phyloP scores from a whole-genome alignment of 2,888 invertebrate species.

The Embidobia sp. region DNA sequence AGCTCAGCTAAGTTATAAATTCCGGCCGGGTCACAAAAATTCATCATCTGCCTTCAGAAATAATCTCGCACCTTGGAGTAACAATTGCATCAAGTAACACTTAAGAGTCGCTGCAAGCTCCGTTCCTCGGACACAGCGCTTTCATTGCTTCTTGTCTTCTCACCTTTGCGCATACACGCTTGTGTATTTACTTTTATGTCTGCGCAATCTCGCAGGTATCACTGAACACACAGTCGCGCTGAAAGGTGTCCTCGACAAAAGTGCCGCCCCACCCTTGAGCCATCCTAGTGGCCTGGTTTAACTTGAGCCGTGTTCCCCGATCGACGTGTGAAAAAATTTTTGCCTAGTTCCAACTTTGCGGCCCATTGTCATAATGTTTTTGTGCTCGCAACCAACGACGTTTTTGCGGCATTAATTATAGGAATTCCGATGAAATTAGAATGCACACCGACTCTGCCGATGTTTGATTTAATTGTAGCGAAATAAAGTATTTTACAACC shows the following conservation, averaged over 20 bases:
- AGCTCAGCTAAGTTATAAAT: neutral
- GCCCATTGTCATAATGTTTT: constrained; percentile 1
- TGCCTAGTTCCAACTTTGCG: neutral
- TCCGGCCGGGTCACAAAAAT: neutral
- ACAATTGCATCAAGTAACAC: constrained; percentile 29
- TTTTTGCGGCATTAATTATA: no score
- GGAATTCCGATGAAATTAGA: neutral
- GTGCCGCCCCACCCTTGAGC: constrained; percentile 58
- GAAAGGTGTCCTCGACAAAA: constrained; percentile 66
- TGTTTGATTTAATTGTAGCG: constrained; percentile 13
- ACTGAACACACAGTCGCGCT: constrained; percentile 32
- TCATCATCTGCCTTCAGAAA: constrained; percentile 10
- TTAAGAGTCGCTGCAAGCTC: constrained; percentile 11
- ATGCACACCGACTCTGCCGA: neutral
- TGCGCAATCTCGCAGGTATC: constrained; percentile 42
- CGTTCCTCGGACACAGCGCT: constrained; percentile 17
- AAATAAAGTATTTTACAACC: constrained; percentile 8
- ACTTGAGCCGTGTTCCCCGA: constrained; percentile 39
- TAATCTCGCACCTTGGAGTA: constrained; percentile 10
- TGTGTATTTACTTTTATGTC: constrained; percentile 53
- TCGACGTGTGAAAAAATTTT: constrained; percentile 25
- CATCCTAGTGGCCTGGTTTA: constrained; percentile 60
- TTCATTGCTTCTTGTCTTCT: constrained; percentile 40
- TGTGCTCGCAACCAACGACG: no score
- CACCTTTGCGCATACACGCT: constrained; percentile 50